Evolutionary conservation across 2,113 vertebrate species (phyloP).

Genomic region (Scytalopus superciliaris): DNA sequence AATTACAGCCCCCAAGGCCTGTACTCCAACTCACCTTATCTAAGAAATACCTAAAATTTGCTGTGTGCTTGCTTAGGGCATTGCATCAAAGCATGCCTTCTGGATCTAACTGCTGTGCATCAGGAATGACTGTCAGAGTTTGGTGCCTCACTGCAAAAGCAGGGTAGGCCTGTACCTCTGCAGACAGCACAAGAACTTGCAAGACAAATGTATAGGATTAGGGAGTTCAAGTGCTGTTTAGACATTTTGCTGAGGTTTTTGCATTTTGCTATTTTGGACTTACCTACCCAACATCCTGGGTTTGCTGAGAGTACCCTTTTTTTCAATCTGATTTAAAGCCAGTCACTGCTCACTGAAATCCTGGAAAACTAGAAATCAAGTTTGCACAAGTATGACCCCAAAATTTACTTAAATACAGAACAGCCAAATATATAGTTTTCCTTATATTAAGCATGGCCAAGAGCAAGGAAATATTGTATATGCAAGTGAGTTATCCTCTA

Average conservation of each 20-base stretch:
- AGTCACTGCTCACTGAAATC: not conserved
- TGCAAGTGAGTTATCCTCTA: not conserved
- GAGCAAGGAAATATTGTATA: not conserved
- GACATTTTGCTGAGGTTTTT: not conserved
- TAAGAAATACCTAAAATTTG: not conserved
- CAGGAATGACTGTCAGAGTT: not conserved
- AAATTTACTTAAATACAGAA: not conserved
- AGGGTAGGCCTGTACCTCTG: not conserved
- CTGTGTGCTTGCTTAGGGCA: not conserved
- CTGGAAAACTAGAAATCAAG: not conserved
- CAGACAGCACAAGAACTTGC: not conserved
- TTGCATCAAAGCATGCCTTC: not conserved
- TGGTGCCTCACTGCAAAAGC: not conserved
- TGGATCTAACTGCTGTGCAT: not conserved
- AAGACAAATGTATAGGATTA: not conserved
- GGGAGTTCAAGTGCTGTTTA: not conserved
- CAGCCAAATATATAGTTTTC: not conserved
- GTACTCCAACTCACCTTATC: not conserved
- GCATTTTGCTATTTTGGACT: not conserved
- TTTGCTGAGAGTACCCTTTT: not conserved
- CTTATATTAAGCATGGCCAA: not conserved
- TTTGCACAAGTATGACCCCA: not conserved
- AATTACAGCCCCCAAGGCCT: conserved; percentile 11
- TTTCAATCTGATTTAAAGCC: not conserved
- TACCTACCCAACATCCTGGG: not conserved